Conservation (phyloP, 2,113 vertebrate species). For the Vanacampus margaritifer region DNA sequence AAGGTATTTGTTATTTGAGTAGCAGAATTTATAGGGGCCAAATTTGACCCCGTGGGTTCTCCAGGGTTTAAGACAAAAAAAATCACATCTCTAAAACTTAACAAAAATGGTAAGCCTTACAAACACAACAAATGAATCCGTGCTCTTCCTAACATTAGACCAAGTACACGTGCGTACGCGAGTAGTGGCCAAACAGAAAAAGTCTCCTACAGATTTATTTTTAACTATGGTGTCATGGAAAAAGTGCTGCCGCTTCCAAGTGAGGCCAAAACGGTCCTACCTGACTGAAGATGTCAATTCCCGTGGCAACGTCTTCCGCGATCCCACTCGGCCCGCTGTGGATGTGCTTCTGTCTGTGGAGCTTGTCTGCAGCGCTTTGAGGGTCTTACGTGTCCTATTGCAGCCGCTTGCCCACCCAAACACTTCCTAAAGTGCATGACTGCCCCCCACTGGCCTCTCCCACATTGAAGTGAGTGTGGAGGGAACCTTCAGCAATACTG, state of each 20-base stretch:
- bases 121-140: neutral
- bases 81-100: neutral
- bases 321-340: conserved; percentile 26
- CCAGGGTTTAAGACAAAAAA: neutral
- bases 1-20: no score
- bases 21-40: no score
- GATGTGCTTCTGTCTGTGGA: conserved; percentile 42
- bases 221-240: conserved; percentile 62
- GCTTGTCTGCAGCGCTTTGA: conserved; percentile 41
- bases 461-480: neutral
- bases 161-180: neutral
- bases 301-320: conserved; percentile 32
- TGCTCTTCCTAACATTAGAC: neutral
- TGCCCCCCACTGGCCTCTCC: conserved; percentile 59
- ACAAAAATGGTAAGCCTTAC: neutral
- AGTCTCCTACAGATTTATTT: conserved; percentile 47
- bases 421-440: conserved; percentile 25
- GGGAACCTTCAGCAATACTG: neutral
- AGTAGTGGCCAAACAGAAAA: conserved; percentile 16
- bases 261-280: conserved; percentile 50
- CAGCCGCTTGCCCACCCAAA: conserved; percentile 9
- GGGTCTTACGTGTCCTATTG: conserved; percentile 39
- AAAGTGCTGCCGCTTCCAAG: conserved; percentile 27
- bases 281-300: conserved; percentile 42
- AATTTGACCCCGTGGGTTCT: no score